Evolutionary conservation across 2,113 vertebrate species (phyloP).

Genomic region (Microtus oregoni): DNA sequence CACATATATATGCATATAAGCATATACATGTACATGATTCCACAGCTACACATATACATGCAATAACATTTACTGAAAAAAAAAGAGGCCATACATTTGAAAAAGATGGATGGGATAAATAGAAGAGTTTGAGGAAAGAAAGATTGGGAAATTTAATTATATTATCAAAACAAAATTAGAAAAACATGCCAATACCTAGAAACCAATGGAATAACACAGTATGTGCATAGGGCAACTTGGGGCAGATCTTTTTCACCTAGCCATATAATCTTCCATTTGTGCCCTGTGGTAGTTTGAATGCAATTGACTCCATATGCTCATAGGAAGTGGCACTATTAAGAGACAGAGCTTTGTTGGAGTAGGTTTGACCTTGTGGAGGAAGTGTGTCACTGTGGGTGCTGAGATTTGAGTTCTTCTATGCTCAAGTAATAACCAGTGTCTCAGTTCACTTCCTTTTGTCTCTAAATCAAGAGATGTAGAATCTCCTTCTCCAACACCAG

Average conservation of each 20-base stretch:
- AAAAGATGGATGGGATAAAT: background rate
- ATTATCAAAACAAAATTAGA: background rate
- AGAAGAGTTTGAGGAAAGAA: background rate
- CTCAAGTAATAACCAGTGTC: background rate
- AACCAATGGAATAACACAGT: background rate
- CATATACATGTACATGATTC: background rate
- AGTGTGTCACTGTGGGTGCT: background rate
- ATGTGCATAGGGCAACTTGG: no score
- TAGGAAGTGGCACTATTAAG: background rate
- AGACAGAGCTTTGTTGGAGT: no score
- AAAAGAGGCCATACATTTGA: background rate
- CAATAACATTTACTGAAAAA: background rate
- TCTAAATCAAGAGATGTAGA: background rate
- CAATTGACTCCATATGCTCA: background rate
- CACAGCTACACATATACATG: background rate
- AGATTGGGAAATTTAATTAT: background rate
- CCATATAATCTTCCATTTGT: accelerated
- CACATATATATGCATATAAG: background rate
- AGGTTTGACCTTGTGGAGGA: no score
- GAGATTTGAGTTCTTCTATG: background rate
- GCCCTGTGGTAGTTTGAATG: background rate
- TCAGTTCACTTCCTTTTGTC: background rate
- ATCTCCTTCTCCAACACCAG: background rate
- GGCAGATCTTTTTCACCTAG: background rate
- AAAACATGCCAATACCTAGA: background rate